Evolutionary conservation across 2,888 invertebrate genomes (phyloP).

Genomic region (Dryobota labecula): DNA sequence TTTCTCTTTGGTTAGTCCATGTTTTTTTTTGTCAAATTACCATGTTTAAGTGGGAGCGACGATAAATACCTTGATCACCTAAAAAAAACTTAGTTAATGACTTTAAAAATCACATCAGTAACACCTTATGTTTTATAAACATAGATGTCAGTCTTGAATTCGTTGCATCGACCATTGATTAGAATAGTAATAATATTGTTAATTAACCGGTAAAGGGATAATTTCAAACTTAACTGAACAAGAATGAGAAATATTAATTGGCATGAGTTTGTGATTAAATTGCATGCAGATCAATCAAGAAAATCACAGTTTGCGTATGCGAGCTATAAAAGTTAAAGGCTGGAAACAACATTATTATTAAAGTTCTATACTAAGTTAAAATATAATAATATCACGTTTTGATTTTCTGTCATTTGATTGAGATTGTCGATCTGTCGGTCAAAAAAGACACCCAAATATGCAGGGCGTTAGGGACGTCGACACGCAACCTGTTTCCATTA

Average conservation of each 20-base stretch:
- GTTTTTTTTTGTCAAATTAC: neutral
- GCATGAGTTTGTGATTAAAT: conserved; percentile 74
- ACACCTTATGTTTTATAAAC: neutral
- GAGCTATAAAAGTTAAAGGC: neutral
- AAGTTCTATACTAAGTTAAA: neutral
- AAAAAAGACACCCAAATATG: neutral
- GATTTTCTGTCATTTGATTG: no score
- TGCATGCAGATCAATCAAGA: conserved; percentile 65
- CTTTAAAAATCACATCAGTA: neutral
- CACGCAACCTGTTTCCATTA: neutral
- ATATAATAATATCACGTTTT: neutral
- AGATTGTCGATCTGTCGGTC: no score
- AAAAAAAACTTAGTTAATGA: neutral
- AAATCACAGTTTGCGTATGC: neutral
- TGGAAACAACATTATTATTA: neutral
- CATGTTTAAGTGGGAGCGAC: neutral
- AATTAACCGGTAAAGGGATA: conserved; percentile 31
- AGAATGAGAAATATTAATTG: conserved; percentile 54
- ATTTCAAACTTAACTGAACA: conserved; percentile 27
- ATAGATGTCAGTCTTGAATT: neutral
- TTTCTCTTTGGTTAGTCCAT: neutral
- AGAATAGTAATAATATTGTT: conserved; percentile 11
- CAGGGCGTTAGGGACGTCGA: neutral
- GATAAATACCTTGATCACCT: neutral
- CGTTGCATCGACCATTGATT: conserved; percentile 41